Evolutionary conservation across 2,113 vertebrate species (phyloP).

Genomic region (Pycnonotus jocosus): DNA sequence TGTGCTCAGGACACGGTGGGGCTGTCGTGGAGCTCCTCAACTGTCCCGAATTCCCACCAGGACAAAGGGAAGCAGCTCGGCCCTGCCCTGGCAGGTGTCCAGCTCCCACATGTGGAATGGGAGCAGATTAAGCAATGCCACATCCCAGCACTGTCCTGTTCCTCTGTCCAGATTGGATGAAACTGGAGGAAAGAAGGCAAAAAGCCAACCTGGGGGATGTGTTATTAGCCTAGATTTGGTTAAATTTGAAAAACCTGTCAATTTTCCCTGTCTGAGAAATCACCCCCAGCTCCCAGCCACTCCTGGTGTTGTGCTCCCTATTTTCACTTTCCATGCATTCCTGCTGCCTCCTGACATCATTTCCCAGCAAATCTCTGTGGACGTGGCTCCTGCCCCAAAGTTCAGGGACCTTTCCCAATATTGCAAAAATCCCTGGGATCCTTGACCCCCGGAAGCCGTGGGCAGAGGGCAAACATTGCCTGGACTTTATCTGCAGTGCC

Average conservation of each 20-base stretch:
- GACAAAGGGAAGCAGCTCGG: not conserved
- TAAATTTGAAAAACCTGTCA: not conserved
- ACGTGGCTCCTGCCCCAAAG: not conserved
- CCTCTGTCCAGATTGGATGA: not conserved
- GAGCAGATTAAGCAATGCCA: accelerated
- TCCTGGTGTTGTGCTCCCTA: accelerated
- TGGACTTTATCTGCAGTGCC: not conserved
- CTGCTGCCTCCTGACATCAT: not conserved
- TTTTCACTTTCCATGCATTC: not conserved
- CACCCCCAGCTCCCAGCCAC: accelerated
- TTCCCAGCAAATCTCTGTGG: not conserved
- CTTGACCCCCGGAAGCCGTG: not conserved
- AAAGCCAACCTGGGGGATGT: not conserved
- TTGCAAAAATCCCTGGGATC: not conserved
- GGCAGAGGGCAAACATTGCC: not conserved
- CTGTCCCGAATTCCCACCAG: not conserved
- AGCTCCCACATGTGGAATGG: accelerated
- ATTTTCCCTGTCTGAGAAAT: not conserved
- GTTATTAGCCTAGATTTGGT: not conserved
- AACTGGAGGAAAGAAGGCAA: not conserved
- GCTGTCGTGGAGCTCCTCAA: not conserved
- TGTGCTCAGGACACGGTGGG: accelerated
- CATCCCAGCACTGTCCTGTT: not conserved
- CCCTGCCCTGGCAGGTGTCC: not conserved
- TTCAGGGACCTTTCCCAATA: not conserved